phyloP scores from a whole-genome alignment of 1,140 invertebrate species.

The Campoletis sonorensis region DNA sequence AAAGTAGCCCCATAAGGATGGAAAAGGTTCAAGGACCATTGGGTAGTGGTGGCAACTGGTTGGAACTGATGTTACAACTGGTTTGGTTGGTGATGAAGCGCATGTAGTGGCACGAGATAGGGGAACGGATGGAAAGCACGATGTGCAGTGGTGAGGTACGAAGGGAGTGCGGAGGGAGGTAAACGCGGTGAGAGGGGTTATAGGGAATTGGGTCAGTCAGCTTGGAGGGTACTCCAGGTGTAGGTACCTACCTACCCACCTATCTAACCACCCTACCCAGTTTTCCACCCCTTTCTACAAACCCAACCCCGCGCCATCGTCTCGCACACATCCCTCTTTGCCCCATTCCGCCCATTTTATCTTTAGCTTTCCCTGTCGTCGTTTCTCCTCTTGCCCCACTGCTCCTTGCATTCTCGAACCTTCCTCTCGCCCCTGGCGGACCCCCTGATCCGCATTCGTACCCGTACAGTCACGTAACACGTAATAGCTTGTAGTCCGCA shows the following conservation, averaged over 20 bases:
- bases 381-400: background rate
- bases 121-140: background rate
- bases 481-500: background rate
- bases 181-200: conserved; percentile 44
- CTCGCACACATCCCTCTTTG: background rate
- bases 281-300: conserved; percentile 12
- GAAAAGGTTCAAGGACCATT: too few relatives aligned
- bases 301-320: background rate
- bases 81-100: too few relatives aligned
- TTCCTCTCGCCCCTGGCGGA: background rate
- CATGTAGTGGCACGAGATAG: conserved; percentile 26
- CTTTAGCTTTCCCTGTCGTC: background rate
- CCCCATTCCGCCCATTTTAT: background rate
- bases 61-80: too few relatives aligned
- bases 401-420: background rate
- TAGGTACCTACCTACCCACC: conserved; percentile 42
- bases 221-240: conserved; percentile 67
- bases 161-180: conserved; percentile 17
- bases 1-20: too few relatives aligned
- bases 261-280: background rate
- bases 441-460: background rate
- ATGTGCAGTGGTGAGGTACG: background rate
- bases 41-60: too few relatives aligned
- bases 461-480: background rate
- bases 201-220: conserved; percentile 68